Percentiles rank a stretch among this genome's conserved stretches.
These are phyloP conservation scores for Saccopteryx bilineata DNA, from an alignment of 2,113 vertebrate species.

Conservation along the genomic window DNA sequence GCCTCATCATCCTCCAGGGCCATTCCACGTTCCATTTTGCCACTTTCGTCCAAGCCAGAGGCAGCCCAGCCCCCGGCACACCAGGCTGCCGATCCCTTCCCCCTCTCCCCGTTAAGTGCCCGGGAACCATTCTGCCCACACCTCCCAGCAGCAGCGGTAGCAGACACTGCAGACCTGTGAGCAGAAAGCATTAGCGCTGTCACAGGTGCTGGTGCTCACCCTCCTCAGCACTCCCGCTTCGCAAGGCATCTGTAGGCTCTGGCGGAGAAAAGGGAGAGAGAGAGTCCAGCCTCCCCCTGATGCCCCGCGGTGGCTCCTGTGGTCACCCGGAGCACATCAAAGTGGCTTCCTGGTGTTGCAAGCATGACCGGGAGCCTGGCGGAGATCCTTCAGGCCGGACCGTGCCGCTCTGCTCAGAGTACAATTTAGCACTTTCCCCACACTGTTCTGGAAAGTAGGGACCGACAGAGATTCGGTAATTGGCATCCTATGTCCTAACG, in stretches of 20 bases:
- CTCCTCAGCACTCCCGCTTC: neutral
- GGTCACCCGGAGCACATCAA: slow-evolving; percentile 3
- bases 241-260: neutral
- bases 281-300: neutral
- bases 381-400: neutral
- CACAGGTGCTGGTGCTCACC: neutral
- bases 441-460: slow-evolving; percentile 9
- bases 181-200: slow-evolving; percentile 32
- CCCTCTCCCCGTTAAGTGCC: slow-evolving; percentile 35
- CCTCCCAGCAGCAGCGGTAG: neutral
- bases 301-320: neutral
- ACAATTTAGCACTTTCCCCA: slow-evolving; percentile 2
- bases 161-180: neutral
- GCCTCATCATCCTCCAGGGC: neutral
- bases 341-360: slow-evolving; percentile 6
- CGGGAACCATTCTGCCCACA: slow-evolving; percentile 2
- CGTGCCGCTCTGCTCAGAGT: neutral
- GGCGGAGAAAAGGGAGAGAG: neutral
- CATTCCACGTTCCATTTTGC: neutral
- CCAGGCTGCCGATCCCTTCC: neutral
- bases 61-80: neutral
- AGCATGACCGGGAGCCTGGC: neutral
- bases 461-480: slow-evolving; percentile 69
- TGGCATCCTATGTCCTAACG: neutral
- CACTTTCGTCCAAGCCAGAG: neutral